Percentiles rank a stretch among this genome's conserved stretches.
phyloP scores from a whole-genome alignment of 1,140 invertebrate species.

The Trachymyrmex septentrionalis region DNA sequence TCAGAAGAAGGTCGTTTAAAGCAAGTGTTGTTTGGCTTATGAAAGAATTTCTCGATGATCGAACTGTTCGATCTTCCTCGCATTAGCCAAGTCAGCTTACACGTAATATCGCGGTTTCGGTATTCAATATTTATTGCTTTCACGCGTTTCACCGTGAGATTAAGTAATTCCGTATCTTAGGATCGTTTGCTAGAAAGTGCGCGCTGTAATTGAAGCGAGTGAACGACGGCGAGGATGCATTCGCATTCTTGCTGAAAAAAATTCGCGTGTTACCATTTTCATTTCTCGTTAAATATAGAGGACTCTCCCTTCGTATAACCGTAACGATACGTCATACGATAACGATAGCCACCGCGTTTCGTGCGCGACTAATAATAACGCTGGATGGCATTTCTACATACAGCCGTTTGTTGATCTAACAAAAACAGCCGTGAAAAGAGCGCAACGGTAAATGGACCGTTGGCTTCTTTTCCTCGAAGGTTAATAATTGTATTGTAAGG shows the following conservation, averaged over 20 bases:
- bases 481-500: slow-evolving; percentile 61
- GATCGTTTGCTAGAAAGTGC: not conserved
- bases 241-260: not conserved
- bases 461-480: slow-evolving; percentile 46
- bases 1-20: not conserved
- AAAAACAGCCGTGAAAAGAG: slow-evolving; percentile 60
- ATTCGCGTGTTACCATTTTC: not conserved
- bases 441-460: slow-evolving; percentile 60
- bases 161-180: slow-evolving; percentile 19
- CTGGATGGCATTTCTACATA: slow-evolving; percentile 40
- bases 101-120: slow-evolving; percentile 23
- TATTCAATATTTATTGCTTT: slow-evolving; percentile 54
- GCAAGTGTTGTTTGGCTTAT: not conserved
- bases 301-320: not conserved
- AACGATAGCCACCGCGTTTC: not conserved
- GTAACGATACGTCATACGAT: not conserved
- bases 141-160: slow-evolving; percentile 29
- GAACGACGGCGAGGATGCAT: not conserved
- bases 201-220: slow-evolving; percentile 10
- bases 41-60: not conserved
- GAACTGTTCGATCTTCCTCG: not conserved
- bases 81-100: not conserved
- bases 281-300: not conserved
- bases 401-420: slow-evolving; percentile 39
- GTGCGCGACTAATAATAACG: slow-evolving; percentile 52